Base-by-base conservation (phyloP, 1,140 invertebrate genomes). In the Meteorus sp. region DNA sequence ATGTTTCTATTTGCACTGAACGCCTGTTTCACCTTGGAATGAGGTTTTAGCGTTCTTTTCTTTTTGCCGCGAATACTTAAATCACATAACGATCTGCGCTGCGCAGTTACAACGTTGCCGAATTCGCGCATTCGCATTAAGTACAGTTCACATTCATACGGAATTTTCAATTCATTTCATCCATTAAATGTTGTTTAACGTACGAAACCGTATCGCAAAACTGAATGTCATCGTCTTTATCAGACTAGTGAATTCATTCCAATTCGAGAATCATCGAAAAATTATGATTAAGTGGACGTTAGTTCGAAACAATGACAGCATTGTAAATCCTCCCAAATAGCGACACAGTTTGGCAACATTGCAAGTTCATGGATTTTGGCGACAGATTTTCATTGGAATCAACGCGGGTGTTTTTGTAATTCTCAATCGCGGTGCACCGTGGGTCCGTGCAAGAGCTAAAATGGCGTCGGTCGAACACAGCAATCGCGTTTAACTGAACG, bases 401-500 rank as follows among this genome's bases (percentile, higher is more conserved):
- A 62, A 69, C 67, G 67, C 66, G 62, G 64, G 67, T 72, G 70
- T 73, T 73, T 73, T 72, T 73, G 70, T 73, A 58, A 72, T 68
- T 64, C 60, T 63, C 57, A 61, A 62, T 53, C 64, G 68, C 64
- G 63, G 60, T 72, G 65, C 56, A 59, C 62, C 61, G 67, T 64
- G 70, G 67, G 56, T 50, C 62, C 27, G 50, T 35, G 62, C 56
- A 65, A 41, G 51, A 64, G 43, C 59, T 68, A 73, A 73, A 63
- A 73, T 73, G 71, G 71, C 70, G 69, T 60, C 62, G 66, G 64
- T 64, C 63, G 64, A 69, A 63, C 60, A 58, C 61, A 64, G 58
- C 56, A 43, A 68, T 67, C 59, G 66, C 64, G 61, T 59, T 71
- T 64, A 53, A 59, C 61, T 33, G 22, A 54, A 31, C 50, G 62